Conservation (phyloP, 2,888 invertebrate genomes). For the Microplitis manilae region DNA sequence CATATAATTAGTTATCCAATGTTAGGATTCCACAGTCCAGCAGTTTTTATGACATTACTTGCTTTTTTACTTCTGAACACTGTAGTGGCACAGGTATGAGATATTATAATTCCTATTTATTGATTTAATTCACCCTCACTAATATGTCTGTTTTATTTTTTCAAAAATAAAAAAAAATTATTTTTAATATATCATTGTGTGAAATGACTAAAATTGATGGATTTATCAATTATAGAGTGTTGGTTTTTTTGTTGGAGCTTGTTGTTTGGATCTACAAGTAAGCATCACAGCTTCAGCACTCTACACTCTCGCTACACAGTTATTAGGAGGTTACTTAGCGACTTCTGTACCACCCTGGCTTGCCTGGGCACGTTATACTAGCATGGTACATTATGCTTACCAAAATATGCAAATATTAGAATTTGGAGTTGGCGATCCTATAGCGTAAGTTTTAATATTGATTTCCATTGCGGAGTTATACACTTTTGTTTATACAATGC, state of each 20-base stretch:
- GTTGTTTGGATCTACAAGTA: constrained; percentile 84
- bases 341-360: constrained; percentile 82
- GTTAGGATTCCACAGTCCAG: constrained; percentile 78
- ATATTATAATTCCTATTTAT: not conserved
- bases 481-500: constrained; percentile 10
- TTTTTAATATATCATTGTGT: too few species aligned
- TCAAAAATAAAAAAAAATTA: too few species aligned
- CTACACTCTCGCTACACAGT: constrained; percentile 83
- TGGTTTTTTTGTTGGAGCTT: constrained; percentile 85
- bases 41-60: constrained; percentile 80
- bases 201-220: not conserved
- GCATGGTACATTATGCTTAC: constrained; percentile 86
- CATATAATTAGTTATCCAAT: constrained; percentile 85
- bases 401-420: constrained; percentile 87
- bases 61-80: constrained; percentile 81
- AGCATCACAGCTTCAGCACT: constrained; percentile 84
- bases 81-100: constrained; percentile 79
- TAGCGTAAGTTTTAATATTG: constrained; percentile 74
- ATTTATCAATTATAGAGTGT: constrained; percentile 74
- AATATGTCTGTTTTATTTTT: too few species aligned
- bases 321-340: constrained; percentile 82
- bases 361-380: constrained; percentile 82
- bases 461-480: not conserved
- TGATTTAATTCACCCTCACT: not conserved
- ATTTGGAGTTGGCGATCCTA: constrained; percentile 80